phyloP scores from a whole-genome alignment of 2,888 invertebrate genomes.

The Hydroisotoma schaefferi region DNA sequence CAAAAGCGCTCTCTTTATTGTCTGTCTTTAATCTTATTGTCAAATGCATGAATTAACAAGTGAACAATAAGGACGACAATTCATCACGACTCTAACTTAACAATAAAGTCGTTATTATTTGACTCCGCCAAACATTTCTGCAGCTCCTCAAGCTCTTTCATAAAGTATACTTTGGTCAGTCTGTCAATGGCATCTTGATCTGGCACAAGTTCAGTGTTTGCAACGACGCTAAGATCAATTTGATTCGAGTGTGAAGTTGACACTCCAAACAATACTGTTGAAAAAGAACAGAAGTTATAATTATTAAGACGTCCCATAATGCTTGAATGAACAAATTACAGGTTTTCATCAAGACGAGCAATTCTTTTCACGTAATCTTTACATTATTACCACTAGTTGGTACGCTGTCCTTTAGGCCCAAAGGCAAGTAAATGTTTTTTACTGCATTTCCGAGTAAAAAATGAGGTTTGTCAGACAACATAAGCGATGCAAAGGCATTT shows the following conservation, averaged over 20 bases:
- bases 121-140: not conserved
- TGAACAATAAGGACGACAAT: too few species aligned
- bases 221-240: slow-evolving; percentile 30
- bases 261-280: slow-evolving; percentile 39
- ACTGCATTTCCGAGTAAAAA: slow-evolving; percentile 29
- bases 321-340: too few species aligned
- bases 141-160: slow-evolving; percentile 30
- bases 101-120: slow-evolving; percentile 5
- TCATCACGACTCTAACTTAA: not conserved
- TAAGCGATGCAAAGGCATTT: slow-evolving; percentile 35
- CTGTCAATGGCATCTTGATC: slow-evolving; percentile 27
- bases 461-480: slow-evolving; percentile 28
- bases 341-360: too few species aligned
- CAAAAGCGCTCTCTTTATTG: too few species aligned
- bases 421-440: slow-evolving; percentile 27
- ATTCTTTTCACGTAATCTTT: too few species aligned
- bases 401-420: slow-evolving; percentile 33
- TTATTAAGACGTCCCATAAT: too few species aligned
- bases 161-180: slow-evolving; percentile 32
- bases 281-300: too few species aligned
- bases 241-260: slow-evolving; percentile 35
- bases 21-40: too few species aligned
- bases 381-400: slow-evolving; percentile 30
- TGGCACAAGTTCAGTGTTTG: slow-evolving; percentile 29
- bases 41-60: too few species aligned